These are phyloP conservation scores for Meleagris gallopavo DNA, from an alignment of 2,113 vertebrate species.

Conservation along the genomic window DNA sequence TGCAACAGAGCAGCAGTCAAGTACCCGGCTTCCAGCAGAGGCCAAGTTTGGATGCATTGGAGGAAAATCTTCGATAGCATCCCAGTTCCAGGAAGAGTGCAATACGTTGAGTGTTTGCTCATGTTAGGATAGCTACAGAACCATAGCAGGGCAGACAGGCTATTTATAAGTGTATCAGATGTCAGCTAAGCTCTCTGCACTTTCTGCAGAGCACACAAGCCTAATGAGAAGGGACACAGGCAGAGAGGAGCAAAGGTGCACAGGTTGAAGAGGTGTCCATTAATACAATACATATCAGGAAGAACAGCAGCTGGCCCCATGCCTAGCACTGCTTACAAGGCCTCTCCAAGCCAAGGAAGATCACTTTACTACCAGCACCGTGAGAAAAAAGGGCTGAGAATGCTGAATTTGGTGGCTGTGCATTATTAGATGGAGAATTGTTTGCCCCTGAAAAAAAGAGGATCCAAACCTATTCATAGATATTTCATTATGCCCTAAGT, in stretches of 20 bases:
- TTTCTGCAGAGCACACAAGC: slow-evolving; percentile 37
- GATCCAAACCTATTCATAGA: not conserved
- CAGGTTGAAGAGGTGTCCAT: slow-evolving; percentile 27
- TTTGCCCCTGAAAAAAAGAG: not conserved
- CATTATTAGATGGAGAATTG: not conserved
- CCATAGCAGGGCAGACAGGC: not conserved
- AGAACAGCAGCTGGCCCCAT: slow-evolving; percentile 27
- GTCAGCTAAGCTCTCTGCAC: slow-evolving; percentile 35
- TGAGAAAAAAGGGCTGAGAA: not conserved
- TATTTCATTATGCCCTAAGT: not conserved
- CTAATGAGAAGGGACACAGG: slow-evolving; percentile 1
- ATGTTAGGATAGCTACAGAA: not conserved
- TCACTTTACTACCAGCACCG: slow-evolving; percentile 7
- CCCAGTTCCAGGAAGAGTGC: slow-evolving; percentile 31
- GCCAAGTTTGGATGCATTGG: slow-evolving; percentile 36
- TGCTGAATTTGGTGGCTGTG: not conserved
- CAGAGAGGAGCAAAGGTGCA: not conserved
- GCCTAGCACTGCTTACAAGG: slow-evolving; percentile 1
- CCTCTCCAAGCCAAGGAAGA: slow-evolving; percentile 6
- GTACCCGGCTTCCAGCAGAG: not conserved
- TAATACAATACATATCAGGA: not conserved
- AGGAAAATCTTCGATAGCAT: slow-evolving; percentile 59
- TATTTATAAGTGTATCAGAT: slow-evolving; percentile 65
- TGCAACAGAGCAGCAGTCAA: slow-evolving; percentile 11
- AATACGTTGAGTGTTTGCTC: not conserved